Evolutionary conservation across 2,797 vertebrate species (phyloP).

Genomic region (Chrysocyon brachyurus): DNA sequence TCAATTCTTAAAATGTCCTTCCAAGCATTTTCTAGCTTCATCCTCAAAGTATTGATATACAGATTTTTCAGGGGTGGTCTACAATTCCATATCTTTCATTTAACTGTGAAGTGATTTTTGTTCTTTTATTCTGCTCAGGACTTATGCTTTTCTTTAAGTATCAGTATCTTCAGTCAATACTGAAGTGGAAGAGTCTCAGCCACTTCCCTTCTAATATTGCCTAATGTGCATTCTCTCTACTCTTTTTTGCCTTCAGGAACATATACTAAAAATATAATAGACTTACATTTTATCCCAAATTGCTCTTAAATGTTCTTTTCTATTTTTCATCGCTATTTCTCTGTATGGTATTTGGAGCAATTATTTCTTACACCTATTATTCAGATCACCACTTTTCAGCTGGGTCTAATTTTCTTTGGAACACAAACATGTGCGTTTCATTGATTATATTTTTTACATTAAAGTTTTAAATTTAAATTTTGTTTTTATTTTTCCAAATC

Average conservation of each 20-base stretch:
- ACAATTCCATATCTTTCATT: background rate
- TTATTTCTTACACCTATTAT: background rate
- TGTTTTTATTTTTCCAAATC: background rate
- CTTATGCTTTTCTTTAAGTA: background rate
- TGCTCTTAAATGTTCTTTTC: background rate
- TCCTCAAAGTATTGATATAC: background rate
- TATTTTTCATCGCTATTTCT: background rate
- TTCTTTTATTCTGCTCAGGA: background rate
- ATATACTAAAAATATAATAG: background rate
- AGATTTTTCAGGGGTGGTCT: background rate
- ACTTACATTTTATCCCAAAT: background rate
- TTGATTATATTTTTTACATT: background rate
- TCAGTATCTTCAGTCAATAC: background rate
- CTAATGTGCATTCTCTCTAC: background rate
- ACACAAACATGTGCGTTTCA: background rate
- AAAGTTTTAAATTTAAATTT: background rate
- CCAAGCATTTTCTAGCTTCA: background rate
- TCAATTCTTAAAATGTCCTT: background rate
- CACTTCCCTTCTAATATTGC: background rate
- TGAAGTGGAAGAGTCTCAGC: background rate
- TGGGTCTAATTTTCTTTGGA: background rate
- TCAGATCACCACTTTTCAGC: background rate
- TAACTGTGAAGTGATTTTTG: background rate
- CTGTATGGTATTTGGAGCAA: background rate
- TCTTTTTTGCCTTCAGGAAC: background rate